Conservation (phyloP, 37 sponge, comb jelly and placozoan species). For the Bolinopsis microptera region DNA sequence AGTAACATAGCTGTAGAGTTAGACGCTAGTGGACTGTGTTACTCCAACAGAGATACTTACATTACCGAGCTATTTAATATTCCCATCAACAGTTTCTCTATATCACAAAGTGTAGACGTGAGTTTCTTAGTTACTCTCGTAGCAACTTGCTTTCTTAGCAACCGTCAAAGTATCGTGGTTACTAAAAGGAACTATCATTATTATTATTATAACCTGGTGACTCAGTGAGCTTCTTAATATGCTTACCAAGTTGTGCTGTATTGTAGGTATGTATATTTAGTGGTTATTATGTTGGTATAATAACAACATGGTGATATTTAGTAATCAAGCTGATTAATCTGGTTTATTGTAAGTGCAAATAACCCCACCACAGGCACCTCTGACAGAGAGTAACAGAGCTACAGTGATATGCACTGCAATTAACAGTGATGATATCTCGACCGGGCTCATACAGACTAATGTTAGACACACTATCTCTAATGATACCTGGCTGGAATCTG, state of each 20-base stretch:
- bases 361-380: constrained; percentile 51
- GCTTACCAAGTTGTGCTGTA: too few relatives aligned
- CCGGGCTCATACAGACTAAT: background rate
- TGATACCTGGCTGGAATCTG: constrained; percentile 38
- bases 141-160: background rate
- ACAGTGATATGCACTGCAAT: constrained; percentile 50
- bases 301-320: too few relatives aligned
- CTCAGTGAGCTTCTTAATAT: too few relatives aligned
- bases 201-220: too few relatives aligned
- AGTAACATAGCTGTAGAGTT: constrained; percentile 30
- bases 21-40: constrained; percentile 59
- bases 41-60: constrained; percentile 44
- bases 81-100: constrained; percentile 54
- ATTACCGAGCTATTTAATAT: constrained; percentile 26
- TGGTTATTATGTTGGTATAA: too few relatives aligned
- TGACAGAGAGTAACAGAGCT: constrained; percentile 18
- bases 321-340: too few relatives aligned
- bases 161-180: too few relatives aligned
- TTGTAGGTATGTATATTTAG: too few relatives aligned
- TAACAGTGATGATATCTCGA: background rate
- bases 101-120: constrained; percentile 48
- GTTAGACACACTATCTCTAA: constrained; percentile 20
- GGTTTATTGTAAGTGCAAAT: too few relatives aligned
- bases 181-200: too few relatives aligned
- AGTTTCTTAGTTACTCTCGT: constrained; percentile 3